A percentile compares a stretch with the other conserved stretches of the same genome.
These are phyloP conservation scores for Ecliptopera silaceata DNA, from an alignment of 2,888 invertebrate species.

Conservation along the genomic window DNA sequence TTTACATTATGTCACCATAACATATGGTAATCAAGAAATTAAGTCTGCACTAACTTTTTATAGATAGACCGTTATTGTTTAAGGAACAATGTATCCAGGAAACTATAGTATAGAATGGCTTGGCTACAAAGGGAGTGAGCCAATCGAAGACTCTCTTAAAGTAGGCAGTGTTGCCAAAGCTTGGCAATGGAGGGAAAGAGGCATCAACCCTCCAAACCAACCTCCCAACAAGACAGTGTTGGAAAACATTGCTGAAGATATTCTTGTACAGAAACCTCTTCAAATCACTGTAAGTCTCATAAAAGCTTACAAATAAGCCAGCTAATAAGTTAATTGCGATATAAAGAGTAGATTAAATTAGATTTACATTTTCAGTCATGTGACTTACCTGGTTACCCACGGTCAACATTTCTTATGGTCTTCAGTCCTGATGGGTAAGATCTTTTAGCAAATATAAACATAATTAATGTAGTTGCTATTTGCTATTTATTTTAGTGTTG, in stretches of 20 bases:
- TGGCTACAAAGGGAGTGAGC: slow-evolving; percentile 63
- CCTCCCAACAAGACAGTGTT: slow-evolving; percentile 78
- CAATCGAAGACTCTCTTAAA: slow-evolving; percentile 61
- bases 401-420: slow-evolving; percentile 93
- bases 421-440: slow-evolving; percentile 93
- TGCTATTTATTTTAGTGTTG: not conserved
- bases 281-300: slow-evolving; percentile 82
- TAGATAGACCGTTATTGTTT: too few relatives aligned
- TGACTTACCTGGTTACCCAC: slow-evolving; percentile 88
- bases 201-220: slow-evolving; percentile 63
- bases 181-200: slow-evolving; percentile 76
- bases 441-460: not conserved
- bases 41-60: too few relatives aligned
- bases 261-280: slow-evolving; percentile 83
- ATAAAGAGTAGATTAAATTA: not conserved
- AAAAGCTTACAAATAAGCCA: not conserved
- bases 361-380: slow-evolving; percentile 80
- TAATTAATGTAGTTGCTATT: not conserved
- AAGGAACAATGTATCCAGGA: slow-evolving; percentile 64
- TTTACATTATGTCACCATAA: too few relatives aligned
- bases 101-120: slow-evolving; percentile 70
- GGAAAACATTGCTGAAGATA: slow-evolving; percentile 85
- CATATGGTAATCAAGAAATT: too few relatives aligned
- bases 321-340: not conserved
- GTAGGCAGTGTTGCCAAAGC: slow-evolving; percentile 69